Conservation (phyloP, 2,113 vertebrate species). For the Oncorhynchus nerka region DNA sequence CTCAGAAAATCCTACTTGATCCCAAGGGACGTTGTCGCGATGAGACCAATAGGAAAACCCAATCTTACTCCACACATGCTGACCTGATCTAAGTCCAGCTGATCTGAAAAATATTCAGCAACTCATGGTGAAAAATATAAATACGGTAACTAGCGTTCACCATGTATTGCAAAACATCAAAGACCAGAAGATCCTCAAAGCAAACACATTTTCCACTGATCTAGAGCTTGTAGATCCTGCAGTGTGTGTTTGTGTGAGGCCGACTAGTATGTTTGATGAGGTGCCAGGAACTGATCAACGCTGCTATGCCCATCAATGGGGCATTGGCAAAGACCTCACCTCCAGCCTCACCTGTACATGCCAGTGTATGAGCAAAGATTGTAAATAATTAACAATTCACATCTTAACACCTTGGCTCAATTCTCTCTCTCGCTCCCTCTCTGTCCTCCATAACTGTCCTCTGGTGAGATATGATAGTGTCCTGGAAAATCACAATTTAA, state of each 20-base stretch:
- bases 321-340: no score
- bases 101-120: constrained; percentile 45
- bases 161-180: constrained; percentile 55
- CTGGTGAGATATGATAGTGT: constrained; percentile 10
- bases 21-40: not conserved
- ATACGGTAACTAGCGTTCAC: constrained; percentile 36
- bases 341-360: no score
- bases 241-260: not conserved
- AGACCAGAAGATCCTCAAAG: constrained; percentile 60
- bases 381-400: no score
- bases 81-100: not conserved
- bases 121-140: constrained; percentile 53
- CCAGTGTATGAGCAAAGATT: no score
- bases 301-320: no score
- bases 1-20: not conserved
- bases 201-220: constrained; percentile 48
- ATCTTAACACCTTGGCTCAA: no score
- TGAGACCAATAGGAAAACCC: constrained; percentile 1
- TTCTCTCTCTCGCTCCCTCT: no score
- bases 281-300: not conserved
- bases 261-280: no score
- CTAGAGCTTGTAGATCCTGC: constrained; percentile 14
- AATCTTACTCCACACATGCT: not conserved
- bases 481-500: constrained; percentile 2
- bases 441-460: no score